A percentile compares a stretch with the other conserved stretches of the same genome.
Conservation (phyloP, 2,888 invertebrate genomes). For the Perizoma flavofasciatum region DNA sequence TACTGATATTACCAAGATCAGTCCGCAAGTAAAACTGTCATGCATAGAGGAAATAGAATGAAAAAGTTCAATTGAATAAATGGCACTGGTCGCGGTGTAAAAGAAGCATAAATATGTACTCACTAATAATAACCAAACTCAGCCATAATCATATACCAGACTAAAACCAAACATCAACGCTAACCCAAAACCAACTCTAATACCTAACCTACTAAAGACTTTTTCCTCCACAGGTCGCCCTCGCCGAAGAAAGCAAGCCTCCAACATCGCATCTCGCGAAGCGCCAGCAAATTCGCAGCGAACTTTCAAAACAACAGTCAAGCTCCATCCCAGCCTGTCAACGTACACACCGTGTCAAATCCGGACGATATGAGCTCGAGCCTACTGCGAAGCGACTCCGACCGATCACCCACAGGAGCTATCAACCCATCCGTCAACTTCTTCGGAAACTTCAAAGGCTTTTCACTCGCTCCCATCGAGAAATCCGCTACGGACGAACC, state of each 20-base stretch:
- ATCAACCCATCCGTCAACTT: slow-evolving; percentile 84
- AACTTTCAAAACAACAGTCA: slow-evolving; percentile 70
- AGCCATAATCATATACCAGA: slow-evolving; percentile 3
- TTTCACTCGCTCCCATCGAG: slow-evolving; percentile 88
- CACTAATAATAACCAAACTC: not conserved
- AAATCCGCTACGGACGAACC: slow-evolving; percentile 57
- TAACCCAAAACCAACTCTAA: slow-evolving; percentile 15
- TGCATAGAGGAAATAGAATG: no score
- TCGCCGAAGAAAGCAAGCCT: slow-evolving; percentile 77
- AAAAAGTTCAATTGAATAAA: no score
- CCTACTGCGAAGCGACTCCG: slow-evolving; percentile 82
- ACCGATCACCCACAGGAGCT: slow-evolving; percentile 72
- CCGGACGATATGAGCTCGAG: slow-evolving; percentile 90
- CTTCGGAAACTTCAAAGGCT: slow-evolving; percentile 95
- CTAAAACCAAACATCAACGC: slow-evolving; percentile 1
- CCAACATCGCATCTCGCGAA: slow-evolving; percentile 72
- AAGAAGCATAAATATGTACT: no score
- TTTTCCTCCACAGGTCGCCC: slow-evolving; percentile 57
- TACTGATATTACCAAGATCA: no score
- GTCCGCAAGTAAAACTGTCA: no score
- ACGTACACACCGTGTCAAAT: slow-evolving; percentile 82
- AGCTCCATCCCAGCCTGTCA: slow-evolving; percentile 64
- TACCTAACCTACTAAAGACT: slow-evolving; percentile 13
- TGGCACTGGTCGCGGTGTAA: no score
- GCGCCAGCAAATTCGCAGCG: slow-evolving; percentile 76